Evolutionary conservation across 2,888 invertebrate species (phyloP).

Genomic region (Chrysodeixis includens): DNA sequence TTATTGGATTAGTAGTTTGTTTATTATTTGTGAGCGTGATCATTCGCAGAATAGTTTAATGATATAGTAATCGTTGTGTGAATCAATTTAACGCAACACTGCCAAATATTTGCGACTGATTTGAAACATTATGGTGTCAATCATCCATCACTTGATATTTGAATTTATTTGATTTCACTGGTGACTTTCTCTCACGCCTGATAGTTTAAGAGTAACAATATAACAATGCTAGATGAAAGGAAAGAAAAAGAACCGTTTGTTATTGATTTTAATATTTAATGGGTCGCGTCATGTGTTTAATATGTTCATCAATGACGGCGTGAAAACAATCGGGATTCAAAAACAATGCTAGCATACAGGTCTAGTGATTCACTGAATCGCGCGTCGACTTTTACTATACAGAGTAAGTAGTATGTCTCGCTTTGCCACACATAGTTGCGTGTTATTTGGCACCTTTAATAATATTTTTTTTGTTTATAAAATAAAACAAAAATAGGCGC

Average conservation of each 20-base stretch:
- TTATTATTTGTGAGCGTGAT: no score
- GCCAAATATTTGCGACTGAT: no score
- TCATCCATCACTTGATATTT: neutral
- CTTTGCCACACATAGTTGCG: conserved; percentile 68
- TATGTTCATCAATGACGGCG: conserved; percentile 70
- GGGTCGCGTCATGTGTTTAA: conserved; percentile 75
- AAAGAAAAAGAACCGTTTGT: conserved; percentile 35
- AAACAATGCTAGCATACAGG: conserved; percentile 81
- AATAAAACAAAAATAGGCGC: conserved; percentile 49
- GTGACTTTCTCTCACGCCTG: conserved; percentile 1
- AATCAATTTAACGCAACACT: no score
- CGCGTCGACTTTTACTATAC: conserved; percentile 67
- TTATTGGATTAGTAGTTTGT: neutral
- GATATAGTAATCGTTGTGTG: no score
- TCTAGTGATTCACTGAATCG: conserved; percentile 77
- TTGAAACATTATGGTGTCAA: neutral
- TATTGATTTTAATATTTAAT: conserved; percentile 53
- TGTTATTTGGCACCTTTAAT: conserved; percentile 61
- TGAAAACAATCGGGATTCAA: conserved; percentile 79
- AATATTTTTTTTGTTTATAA: conserved; percentile 57
- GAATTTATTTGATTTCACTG: neutral
- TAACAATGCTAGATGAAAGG: conserved; percentile 40
- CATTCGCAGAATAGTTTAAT: no score
- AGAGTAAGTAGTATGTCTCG: conserved; percentile 69
- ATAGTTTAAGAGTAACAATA: conserved; percentile 14